phyloP scores from a whole-genome alignment of 2,113 vertebrate species.

The Phylloscopus whistleri region DNA sequence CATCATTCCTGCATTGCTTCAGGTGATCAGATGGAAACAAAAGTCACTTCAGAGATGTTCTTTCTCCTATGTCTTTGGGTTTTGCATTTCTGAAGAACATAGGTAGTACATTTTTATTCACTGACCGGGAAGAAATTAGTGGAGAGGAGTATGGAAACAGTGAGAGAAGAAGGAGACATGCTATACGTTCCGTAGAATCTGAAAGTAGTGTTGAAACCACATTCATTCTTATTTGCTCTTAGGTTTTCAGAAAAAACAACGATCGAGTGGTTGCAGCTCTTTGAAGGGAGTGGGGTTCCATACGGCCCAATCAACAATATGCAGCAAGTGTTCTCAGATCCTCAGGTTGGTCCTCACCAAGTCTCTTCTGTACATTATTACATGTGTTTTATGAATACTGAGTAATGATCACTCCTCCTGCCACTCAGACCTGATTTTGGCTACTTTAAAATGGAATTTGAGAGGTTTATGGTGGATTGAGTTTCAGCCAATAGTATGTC shows the following conservation, averaged over 20 bases:
- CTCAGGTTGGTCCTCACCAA: constrained; percentile 81
- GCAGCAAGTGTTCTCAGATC: constrained; percentile 86
- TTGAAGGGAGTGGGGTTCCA: constrained; percentile 87
- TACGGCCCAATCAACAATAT: constrained; percentile 93
- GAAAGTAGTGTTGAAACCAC: constrained; percentile 31
- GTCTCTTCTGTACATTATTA: neutral
- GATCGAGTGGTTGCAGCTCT: constrained; percentile 82
- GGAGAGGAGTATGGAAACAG: neutral
- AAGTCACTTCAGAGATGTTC: neutral
- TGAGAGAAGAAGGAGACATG: neutral
- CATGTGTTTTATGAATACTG: neutral
- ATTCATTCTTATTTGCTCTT: constrained; percentile 52
- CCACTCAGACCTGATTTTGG: neutral
- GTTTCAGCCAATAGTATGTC: neutral
- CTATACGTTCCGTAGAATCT: neutral
- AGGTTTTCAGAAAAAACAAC: constrained; percentile 87
- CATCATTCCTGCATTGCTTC: constrained; percentile 8
- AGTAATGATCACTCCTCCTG: neutral
- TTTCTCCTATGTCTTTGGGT: constrained; percentile 3
- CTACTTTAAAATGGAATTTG: neutral
- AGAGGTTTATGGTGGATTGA: neutral
- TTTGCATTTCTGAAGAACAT: constrained; percentile 52
- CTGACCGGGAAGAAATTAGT: constrained; percentile 31
- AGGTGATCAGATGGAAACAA: constrained; percentile 46
- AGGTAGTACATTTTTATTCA: constrained; percentile 24